phyloP scores from a whole-genome alignment of 2,797 vertebrate species.

The Cyclopterus lumpus region DNA sequence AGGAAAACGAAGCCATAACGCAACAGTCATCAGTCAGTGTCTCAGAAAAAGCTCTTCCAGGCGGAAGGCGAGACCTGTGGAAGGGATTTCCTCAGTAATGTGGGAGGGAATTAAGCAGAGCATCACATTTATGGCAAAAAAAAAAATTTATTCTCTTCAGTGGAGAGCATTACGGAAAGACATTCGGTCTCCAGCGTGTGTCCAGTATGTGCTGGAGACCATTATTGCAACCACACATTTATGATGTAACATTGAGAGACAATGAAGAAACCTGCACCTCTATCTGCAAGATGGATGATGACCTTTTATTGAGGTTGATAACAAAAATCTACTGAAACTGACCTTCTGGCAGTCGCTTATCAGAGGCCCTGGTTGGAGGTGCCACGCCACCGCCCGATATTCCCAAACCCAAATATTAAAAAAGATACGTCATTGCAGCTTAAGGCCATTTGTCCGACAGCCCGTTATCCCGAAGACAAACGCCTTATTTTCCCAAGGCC shows the following conservation, averaged over 20 bases:
- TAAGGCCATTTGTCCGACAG: background rate
- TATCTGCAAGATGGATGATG: background rate
- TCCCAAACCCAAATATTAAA: background rate
- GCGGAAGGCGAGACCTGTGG: conserved; percentile 21
- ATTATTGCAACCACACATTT: conserved; percentile 5
- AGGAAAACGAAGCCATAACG: conserved; percentile 45
- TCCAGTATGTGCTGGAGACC: conserved; percentile 13
- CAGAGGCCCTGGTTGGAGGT: background rate
- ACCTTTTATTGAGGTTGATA: background rate
- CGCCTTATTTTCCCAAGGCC: background rate
- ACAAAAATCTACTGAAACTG: background rate
- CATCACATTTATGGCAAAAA: conserved; percentile 37
- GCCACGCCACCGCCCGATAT: background rate
- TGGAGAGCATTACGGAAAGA: conserved; percentile 5
- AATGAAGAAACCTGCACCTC: conserved; percentile 19
- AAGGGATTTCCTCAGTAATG: conserved; percentile 59
- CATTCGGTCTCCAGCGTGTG: background rate
- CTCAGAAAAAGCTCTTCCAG: conserved; percentile 35
- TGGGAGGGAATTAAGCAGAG: conserved; percentile 34
- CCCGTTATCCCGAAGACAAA: background rate
- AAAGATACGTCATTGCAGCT: background rate
- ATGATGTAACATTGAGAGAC: background rate
- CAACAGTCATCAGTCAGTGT: conserved; percentile 55
- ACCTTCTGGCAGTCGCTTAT: background rate
- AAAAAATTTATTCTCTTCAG: conserved; percentile 23